phyloP scores from a whole-genome alignment of 2,113 vertebrate species.

The Antechinus stuartii region DNA sequence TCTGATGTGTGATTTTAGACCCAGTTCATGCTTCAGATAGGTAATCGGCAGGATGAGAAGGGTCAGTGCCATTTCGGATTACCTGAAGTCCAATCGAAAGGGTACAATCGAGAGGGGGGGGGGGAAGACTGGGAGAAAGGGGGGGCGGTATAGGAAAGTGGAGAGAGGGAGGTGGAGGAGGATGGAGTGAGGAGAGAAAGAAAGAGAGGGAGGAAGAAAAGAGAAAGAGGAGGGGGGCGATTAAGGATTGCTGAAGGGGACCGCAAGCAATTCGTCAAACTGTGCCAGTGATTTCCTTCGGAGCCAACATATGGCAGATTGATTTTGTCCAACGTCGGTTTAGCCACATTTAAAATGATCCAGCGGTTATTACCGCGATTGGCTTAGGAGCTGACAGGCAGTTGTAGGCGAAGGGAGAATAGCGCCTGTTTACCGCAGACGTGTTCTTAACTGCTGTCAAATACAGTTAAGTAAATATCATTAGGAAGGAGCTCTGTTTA shows the following conservation, averaged over 20 bases:
- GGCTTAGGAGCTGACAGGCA: slow-evolving; percentile 92
- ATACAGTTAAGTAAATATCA: slow-evolving; percentile 89
- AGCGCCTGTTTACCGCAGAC: slow-evolving; percentile 89
- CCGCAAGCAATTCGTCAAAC: slow-evolving; percentile 90
- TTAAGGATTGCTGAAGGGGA: slow-evolving; percentile 88
- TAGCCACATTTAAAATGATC: slow-evolving; percentile 92
- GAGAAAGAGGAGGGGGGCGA: slow-evolving; percentile 74
- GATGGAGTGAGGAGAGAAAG: slow-evolving; percentile 34
- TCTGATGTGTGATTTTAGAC: slow-evolving; percentile 96
- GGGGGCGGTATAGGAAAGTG: slow-evolving; percentile 53
- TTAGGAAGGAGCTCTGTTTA: slow-evolving; percentile 84
- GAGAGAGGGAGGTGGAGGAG: slow-evolving; percentile 61
- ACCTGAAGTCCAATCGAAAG: slow-evolving; percentile 91
- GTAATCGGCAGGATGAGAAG: slow-evolving; percentile 94
- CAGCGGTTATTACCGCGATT: slow-evolving; percentile 92
- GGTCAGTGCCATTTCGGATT: slow-evolving; percentile 97
- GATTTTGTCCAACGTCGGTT: slow-evolving; percentile 92
- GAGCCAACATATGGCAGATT: slow-evolving; percentile 94
- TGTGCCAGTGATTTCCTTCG: slow-evolving; percentile 90
- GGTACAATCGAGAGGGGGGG: slow-evolving; percentile 83
- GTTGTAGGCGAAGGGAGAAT: slow-evolving; percentile 88
- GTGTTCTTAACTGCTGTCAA: slow-evolving; percentile 89
- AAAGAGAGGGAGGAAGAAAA: slow-evolving; percentile 54
- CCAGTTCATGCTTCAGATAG: slow-evolving; percentile 95
- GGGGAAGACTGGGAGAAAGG: slow-evolving; percentile 59